Evolutionary conservation across 2,888 invertebrate species (phyloP), one percentile per base, ranked within the genome.

Genomic region (Abscondita cerata): DNA sequence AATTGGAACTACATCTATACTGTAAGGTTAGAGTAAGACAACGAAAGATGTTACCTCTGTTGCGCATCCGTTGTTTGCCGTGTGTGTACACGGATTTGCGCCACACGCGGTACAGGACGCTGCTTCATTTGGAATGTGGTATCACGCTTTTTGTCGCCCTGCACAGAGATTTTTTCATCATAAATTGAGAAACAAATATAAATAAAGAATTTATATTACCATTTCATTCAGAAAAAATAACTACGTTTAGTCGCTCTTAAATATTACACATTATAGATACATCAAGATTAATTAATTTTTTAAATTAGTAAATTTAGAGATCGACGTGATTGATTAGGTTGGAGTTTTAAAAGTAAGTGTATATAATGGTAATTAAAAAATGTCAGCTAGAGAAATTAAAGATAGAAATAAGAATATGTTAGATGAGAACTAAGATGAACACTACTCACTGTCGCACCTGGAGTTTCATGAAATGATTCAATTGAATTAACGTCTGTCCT

Each of bases 61-160:
- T 60, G 92, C 92, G 76, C 93, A 93, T 76, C 93, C 93, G 78
- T 94, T 94, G 79, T 92, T 93, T 59, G 91, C 87, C 59, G 93
- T 89, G 81, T 94, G 94, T 59, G 93, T 92, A 79, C 94, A 93
- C 25, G 91, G 90, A 75, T 90, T 91, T 48, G 91, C 89, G 72
- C 87, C 87, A 80, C 94, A 94, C 70, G 89, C 88, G 64, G 93
- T 89, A 80, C 94, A 94, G 66, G 92, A 87, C 63, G 93, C 91
- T 73, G 94, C 87, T 81, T 94, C 93, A 74, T 81, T 81, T 64
- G 92, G 91, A 61, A 90, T 69, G 89, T 88, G 55, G 90, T 87
- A 75, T 93, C 92, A 72, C 92, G 86, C 82, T 92, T 92, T 85
- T 93, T 93, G 82, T 93, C 91, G 76, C 89, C 92, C 93, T 93